Conservation (phyloP, 2,888 invertebrate genomes). For the Pharmacophagus antenor region DNA sequence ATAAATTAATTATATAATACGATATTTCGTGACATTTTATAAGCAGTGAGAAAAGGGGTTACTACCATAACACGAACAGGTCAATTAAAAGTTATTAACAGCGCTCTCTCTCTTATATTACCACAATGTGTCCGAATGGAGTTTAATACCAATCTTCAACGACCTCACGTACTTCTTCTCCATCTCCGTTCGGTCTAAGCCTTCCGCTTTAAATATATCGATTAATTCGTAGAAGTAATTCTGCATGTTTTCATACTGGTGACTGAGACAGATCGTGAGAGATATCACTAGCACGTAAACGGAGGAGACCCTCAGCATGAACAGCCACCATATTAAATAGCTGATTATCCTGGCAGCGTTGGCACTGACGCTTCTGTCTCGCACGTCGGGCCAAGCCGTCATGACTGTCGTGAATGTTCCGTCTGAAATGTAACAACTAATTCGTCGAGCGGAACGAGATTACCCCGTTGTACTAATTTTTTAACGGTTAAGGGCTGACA, state of each 20-base stretch:
- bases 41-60: too few relatives aligned
- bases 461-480: too few relatives aligned
- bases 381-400: conserved; percentile 50
- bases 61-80: too few relatives aligned
- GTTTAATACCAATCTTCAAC: conserved; percentile 50
- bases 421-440: conserved; percentile 25
- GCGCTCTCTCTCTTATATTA: conserved; percentile 31
- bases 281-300: conserved; percentile 43
- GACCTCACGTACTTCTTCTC: conserved; percentile 47
- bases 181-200: conserved; percentile 43
- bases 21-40: too few relatives aligned
- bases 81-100: too few relatives aligned
- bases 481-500: too few relatives aligned
- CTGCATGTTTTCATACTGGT: conserved; percentile 52
- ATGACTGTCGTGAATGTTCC: conserved; percentile 48
- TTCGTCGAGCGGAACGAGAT: too few relatives aligned
- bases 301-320: conserved; percentile 38
- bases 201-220: conserved; percentile 42
- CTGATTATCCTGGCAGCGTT: conserved; percentile 37
- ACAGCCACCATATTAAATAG: conserved; percentile 49
- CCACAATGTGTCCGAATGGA: conserved; percentile 53
- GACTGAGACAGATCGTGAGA: conserved; percentile 43
- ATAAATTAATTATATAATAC: too few relatives aligned
- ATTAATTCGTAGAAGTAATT: conserved; percentile 51
- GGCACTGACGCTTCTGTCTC: conserved; percentile 39